Percentiles rank a stretch among this genome's conserved stretches.
phyloP scores from a whole-genome alignment of 2,113 vertebrate genomes.

The Nyctibius bracteatus region DNA sequence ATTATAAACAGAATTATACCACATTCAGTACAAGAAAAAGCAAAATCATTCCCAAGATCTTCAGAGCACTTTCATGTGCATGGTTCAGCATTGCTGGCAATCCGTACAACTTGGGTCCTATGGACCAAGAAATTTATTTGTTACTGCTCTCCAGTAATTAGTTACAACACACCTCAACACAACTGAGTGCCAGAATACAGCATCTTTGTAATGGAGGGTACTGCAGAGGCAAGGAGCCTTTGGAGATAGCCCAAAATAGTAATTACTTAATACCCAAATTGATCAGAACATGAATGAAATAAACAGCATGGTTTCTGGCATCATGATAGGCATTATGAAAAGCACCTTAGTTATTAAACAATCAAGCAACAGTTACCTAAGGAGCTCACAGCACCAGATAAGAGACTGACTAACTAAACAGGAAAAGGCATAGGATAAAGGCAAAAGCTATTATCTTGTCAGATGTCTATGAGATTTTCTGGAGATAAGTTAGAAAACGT shows the following conservation, averaged over 20 bases:
- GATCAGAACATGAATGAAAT: slow-evolving; percentile 58
- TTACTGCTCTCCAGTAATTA: slow-evolving; percentile 2
- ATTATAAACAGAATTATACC: background rate
- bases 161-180: slow-evolving; percentile 18
- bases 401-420: slow-evolving; percentile 51
- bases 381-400: slow-evolving; percentile 46
- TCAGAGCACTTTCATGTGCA: background rate
- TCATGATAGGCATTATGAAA: slow-evolving; percentile 43
- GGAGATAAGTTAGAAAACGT: slow-evolving; percentile 57
- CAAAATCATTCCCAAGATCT: background rate
- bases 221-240: slow-evolving; percentile 23
- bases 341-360: slow-evolving; percentile 61
- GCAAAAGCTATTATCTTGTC: slow-evolving; percentile 62
- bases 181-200: background rate
- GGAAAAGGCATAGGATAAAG: slow-evolving; percentile 42
- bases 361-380: slow-evolving; percentile 62
- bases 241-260: slow-evolving; percentile 40
- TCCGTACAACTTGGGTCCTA: background rate
- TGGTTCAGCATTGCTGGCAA: background rate
- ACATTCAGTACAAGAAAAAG: background rate
- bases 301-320: slow-evolving; percentile 46
- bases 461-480: slow-evolving; percentile 58
- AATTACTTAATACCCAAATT: slow-evolving; percentile 57
- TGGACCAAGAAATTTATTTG: background rate
- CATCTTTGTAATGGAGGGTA: slow-evolving; percentile 4